Percentiles rank a stretch among this genome's conserved stretches.
These are phyloP conservation scores for Rhinatrema bivittatum DNA, from an alignment of 2,797 vertebrate species.

Conservation along the genomic window DNA sequence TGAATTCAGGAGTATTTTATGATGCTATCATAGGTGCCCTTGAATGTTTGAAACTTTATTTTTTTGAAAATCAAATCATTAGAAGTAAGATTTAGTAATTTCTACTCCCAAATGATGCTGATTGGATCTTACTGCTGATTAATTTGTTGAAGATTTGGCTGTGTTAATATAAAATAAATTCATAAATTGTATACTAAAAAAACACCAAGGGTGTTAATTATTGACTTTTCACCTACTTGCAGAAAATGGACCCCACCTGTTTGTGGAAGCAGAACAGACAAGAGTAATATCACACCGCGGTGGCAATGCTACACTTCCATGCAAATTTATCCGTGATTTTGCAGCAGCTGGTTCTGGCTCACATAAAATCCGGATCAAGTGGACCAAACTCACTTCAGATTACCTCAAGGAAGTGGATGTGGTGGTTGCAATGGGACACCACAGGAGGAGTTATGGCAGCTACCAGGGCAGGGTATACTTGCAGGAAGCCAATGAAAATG, in stretches of 20 bases:
- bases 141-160: too few relatives aligned
- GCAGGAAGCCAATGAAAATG: slow-evolving; percentile 50
- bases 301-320: slow-evolving; percentile 73
- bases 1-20: too few relatives aligned
- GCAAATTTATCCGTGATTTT: slow-evolving; percentile 74
- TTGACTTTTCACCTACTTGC: slow-evolving; percentile 29
- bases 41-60: too few relatives aligned
- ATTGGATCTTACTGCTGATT: neutral
- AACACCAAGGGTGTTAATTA: too few relatives aligned
- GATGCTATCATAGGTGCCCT: too few relatives aligned
- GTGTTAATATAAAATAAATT: neutral
- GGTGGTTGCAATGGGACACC: slow-evolving; percentile 77
- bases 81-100: too few relatives aligned
- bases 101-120: too few relatives aligned
- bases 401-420: slow-evolving; percentile 77
- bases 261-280: slow-evolving; percentile 72
- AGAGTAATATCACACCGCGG: slow-evolving; percentile 62
- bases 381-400: slow-evolving; percentile 81
- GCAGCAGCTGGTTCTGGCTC: slow-evolving; percentile 40
- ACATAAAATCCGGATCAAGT: slow-evolving; percentile 75
- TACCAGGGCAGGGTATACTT: slow-evolving; percentile 69
- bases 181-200: too few relatives aligned
- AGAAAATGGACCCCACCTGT: slow-evolving; percentile 78
- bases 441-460: slow-evolving; percentile 67
- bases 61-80: too few relatives aligned